These are phyloP conservation scores for Diadophis punctatus DNA, from an alignment of 2,113 vertebrate genomes.

Conservation along the genomic window DNA sequence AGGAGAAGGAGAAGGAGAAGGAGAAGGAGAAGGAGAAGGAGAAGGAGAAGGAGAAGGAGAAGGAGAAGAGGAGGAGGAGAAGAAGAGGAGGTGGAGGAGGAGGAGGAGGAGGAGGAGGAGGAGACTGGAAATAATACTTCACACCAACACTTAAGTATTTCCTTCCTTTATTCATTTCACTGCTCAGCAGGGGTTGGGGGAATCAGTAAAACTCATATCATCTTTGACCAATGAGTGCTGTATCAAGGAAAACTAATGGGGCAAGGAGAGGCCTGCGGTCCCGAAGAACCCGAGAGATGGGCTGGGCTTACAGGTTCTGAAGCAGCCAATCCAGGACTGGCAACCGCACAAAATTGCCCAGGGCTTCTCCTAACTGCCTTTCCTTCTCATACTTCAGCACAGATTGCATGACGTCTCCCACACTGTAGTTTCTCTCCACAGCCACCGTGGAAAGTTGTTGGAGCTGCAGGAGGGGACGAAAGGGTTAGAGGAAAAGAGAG, in stretches of 20 bases:
- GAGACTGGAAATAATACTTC: slow-evolving; percentile 2
- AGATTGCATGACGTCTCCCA: slow-evolving; percentile 48
- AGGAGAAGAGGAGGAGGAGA: no score
- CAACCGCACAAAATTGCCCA: slow-evolving; percentile 47
- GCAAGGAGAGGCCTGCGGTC: not conserved
- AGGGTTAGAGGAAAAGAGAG: not conserved
- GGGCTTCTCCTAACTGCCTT: slow-evolving; percentile 52
- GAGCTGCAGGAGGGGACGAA: slow-evolving; percentile 39
- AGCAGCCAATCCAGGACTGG: slow-evolving; percentile 62
- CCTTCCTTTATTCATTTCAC: slow-evolving; percentile 5
- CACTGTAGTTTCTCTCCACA: slow-evolving; percentile 49
- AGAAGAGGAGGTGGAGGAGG: no score
- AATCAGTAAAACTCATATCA: slow-evolving; percentile 10
- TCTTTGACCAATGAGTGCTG: not conserved
- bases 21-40: no score
- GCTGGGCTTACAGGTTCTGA: slow-evolving; percentile 35
- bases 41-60: no score
- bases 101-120: no score
- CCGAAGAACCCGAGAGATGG: not conserved
- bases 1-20: no score
- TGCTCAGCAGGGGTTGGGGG: not conserved
- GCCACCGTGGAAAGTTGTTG: slow-evolving; percentile 52
- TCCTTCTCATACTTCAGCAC: slow-evolving; percentile 58
- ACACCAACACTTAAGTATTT: not conserved
- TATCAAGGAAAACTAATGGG: not conserved